These are phyloP conservation scores for Apostichopus californicus DNA, from an alignment of 35 echinoderm and acorn worm species.

Conservation along the genomic window DNA sequence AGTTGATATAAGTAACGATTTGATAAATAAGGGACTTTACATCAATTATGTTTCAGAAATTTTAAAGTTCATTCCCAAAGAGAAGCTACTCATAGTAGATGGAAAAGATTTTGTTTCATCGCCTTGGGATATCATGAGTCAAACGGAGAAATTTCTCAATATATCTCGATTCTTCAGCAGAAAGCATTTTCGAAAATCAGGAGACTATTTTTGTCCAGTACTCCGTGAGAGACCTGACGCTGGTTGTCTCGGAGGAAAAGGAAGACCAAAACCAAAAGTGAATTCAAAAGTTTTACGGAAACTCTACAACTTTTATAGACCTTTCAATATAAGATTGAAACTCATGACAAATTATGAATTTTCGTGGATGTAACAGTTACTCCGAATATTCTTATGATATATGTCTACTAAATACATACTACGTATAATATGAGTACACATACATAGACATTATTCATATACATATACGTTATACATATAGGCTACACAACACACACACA, in stretches of 20 bases:
- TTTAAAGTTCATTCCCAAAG: slow-evolving; percentile 34
- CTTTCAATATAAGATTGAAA: slow-evolving; percentile 21
- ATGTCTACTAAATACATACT: too few relatives aligned
- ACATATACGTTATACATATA: too few relatives aligned
- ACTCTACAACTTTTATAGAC: slow-evolving; percentile 12
- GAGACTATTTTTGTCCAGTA: slow-evolving; percentile 26
- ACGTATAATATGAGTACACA: too few relatives aligned
- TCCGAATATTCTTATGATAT: too few relatives aligned
- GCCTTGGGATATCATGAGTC: slow-evolving; percentile 26
- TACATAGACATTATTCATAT: too few relatives aligned
- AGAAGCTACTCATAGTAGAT: slow-evolving; percentile 11
- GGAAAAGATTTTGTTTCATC: slow-evolving; percentile 10
- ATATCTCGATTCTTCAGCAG: slow-evolving; percentile 18
- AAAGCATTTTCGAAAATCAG: slow-evolving; percentile 19
- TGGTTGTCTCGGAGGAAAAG: slow-evolving; percentile 32
- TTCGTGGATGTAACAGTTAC: neutral
- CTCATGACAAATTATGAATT: neutral
- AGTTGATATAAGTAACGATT: neutral
- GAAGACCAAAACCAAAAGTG: slow-evolving; percentile 28
- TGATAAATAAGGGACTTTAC: slow-evolving; percentile 37
- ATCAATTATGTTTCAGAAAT: neutral
- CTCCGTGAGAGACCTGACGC: slow-evolving; percentile 33
- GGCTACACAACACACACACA: too few relatives aligned
- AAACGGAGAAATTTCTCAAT: neutral
- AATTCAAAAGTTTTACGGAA: neutral